Evolutionary conservation across 2,797 vertebrate species (phyloP), one percentile per base, ranked within the genome.

Genomic region (Monodelphis domestica): DNA sequence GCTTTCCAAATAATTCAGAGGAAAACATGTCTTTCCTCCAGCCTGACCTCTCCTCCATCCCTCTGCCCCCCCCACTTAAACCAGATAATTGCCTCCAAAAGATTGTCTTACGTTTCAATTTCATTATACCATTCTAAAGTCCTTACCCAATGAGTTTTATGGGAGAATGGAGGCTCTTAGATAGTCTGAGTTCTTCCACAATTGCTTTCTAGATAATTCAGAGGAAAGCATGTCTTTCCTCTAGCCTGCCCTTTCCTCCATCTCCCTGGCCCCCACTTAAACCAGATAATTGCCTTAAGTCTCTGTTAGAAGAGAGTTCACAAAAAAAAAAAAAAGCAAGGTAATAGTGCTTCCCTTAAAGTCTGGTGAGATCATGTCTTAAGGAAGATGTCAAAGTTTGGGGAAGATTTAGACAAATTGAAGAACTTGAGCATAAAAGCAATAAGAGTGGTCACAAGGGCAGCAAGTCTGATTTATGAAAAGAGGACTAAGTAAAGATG

Each of bases 281-380:
- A 84, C 38, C 70, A 50, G 70, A 84, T 84, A 84, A 84, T 84
- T 84, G 70, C 38, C 57, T 78, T 70, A 45, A 45, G 38, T 45
- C 70, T 84, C 21, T 84, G 38, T 10, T 50, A 84, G 21, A 84
- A 84, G 9, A 50, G 70, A 84, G 38, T 84, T 84, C 93, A 93
- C 59, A 94, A 63, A 92, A n/a, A n/a, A n/a, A n/a, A n/a, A n/a
- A n/a, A n/a, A 53, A 21, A 24, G 91, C 87, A 89, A 50, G 45
- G 84, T 90, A 91, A 53, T 45, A 12, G 50, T 90, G 21, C 95
- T 54, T 95, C 70, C 89, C 55, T 90, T 87, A 54, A 91, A 91
- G 57, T 88, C 54, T 95, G 53, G 59, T 94, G 96, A 96, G 93
- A 70, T 96, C 91, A 95, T 78, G 90, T 94, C 95, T 96, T 88